Base-by-base conservation (phyloP, 2,113 vertebrate genomes). In the Ranitomeya imitator region DNA sequence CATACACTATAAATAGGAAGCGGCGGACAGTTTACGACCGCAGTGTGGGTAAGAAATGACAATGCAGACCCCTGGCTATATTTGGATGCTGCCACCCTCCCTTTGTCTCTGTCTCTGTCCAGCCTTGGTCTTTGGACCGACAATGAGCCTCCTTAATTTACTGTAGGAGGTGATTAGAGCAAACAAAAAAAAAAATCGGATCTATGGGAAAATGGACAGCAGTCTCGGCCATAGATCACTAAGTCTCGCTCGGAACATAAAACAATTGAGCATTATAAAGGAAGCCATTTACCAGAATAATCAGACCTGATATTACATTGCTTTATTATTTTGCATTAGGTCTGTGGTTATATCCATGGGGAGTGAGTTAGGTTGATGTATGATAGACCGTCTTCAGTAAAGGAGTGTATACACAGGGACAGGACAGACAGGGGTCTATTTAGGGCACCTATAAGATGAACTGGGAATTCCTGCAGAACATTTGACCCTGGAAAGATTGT, bases 251-350 rank as follows among this genome's bases (percentile, higher is more conserved):
- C 76, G 0, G 16, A 91, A 88, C 86, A 90, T 59, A 23, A 89
- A 91, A 67, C 45, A 89, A 79, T 79, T 84, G 81, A 67, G 55
- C 82, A 69, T 85, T 79, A 89, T 21, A 84, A 88, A 60, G 88
- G 88, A 90, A 92, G 65, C 13, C 45, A 15, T 89, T 92, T 85
- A 57, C 9, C 65, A 89, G 79, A 90, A 89, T 90, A 90, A 88
- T 61, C 65, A 0, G 79, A 23, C 26, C 52, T 3, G 69, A 52
- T 83, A 16, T 90, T 91, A 91, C 82, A 87, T n/a, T 79, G 76
- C 89, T 61, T 86, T 7, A 83, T 6, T 9, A 1, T 85, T 73
- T 84, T 57, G 59, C 82, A 85, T 79, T 65, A n/a, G 31, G 51
- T 76, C 55, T 84, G 55, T 79, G 51, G 60, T 52, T 78, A 57